Base-by-base conservation (phyloP, 2,888 invertebrate genomes). In the Timandra comae region DNA sequence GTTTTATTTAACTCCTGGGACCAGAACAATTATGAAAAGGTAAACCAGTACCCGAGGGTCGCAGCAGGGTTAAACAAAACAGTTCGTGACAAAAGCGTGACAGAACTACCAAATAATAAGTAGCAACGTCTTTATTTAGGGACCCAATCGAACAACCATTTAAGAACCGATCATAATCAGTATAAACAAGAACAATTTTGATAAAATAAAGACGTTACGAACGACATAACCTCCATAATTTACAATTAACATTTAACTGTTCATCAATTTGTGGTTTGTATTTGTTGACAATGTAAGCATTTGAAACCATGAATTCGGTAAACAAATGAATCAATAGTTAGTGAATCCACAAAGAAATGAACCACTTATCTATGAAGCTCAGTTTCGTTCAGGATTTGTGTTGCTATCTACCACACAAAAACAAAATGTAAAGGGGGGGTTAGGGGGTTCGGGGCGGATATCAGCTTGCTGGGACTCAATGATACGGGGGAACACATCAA, bases 1-100 rank as follows among this genome's bases (percentile, higher is more conserved):
- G 80, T 77, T 64, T 77, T 71, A 73, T 79, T 80, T 79, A 84
- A 84, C 81, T 56, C 81, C 80, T 75, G 81, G 69, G 77, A 78
- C 76, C 77, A 57, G 45, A 49, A 42, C 46, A 48, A 47, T 9
- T 37, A 27, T 33, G 36, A 35, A 47, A 46, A 50, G 28, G 44
- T 35, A 47, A 51, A 41, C 35, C 41, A 43, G 52, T 52, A 54
- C 33, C 60, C 58, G 49, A 22, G 46, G 72, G 80, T 78, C 77
- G 52, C 72, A 47, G 55, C 77, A 81, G 81, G 79, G 72, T 82
- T 84, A 79, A 78, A 80, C 59, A 80, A 82, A 81, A 82, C 80
- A 53, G 41, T 52, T 56, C 49, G 71, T 79, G 80, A 77, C 48
- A 53, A 38, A 84, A 82, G 84, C 84, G 66, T 75, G 79, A 76